Evolutionary conservation across 2,797 vertebrate species (phyloP).

Genomic region (Acrossocheilus fasciatus): DNA sequence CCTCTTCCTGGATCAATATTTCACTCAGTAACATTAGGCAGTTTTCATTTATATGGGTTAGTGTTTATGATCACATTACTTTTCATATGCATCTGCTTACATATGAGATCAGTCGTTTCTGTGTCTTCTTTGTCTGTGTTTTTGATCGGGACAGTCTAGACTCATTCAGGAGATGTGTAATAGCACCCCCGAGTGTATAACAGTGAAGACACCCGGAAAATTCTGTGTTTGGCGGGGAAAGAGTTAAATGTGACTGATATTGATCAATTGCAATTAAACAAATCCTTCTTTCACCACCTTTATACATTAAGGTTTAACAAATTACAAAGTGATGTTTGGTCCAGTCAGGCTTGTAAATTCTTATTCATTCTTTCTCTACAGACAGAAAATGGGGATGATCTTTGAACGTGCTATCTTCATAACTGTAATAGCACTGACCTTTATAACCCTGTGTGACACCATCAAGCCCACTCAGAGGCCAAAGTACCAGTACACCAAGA

Average conservation of each 20-base stretch:
- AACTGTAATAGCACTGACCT: constrained; percentile 65
- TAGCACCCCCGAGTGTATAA: too few species aligned
- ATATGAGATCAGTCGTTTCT: neutral
- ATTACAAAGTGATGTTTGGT: neutral
- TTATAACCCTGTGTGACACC: constrained; percentile 62
- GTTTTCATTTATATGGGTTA: neutral
- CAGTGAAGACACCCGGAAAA: too few species aligned
- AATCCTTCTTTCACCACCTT: neutral
- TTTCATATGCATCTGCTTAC: too few species aligned
- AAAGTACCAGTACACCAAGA: constrained; percentile 90
- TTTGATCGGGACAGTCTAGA: too few species aligned
- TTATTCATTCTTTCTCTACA: constrained; percentile 59
- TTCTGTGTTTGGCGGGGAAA: too few species aligned
- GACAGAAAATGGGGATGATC: constrained; percentile 73
- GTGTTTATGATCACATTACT: neutral
- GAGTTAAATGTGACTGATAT: neutral
- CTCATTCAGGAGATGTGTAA: too few species aligned
- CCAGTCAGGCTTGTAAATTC: neutral
- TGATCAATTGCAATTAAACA: neutral
- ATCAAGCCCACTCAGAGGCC: constrained; percentile 85
- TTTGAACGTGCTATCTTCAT: constrained; percentile 63
- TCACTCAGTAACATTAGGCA: neutral
- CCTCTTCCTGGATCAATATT: neutral
- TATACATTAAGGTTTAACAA: neutral
- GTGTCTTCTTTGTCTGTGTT: too few species aligned